Percentiles rank a stretch among this genome's conserved stretches.
phyloP scores from a whole-genome alignment of 2,113 vertebrate species.

The Noctilio leporinus region DNA sequence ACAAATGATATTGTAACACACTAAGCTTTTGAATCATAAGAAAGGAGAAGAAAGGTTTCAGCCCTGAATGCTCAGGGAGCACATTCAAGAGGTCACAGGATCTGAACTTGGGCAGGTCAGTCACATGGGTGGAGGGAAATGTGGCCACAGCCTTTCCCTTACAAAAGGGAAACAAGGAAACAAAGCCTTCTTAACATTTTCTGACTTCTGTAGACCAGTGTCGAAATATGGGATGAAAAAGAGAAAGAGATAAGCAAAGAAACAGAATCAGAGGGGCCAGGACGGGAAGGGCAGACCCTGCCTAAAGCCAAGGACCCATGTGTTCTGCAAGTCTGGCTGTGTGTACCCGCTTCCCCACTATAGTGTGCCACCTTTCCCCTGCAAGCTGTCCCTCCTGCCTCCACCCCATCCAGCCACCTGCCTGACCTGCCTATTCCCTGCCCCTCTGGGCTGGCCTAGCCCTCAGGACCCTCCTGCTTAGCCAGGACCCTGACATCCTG shows the following conservation, averaged over 20 bases:
- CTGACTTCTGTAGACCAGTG: not conserved
- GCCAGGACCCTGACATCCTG: not conserved
- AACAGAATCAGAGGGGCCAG: too few species aligned
- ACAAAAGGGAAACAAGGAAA: not conserved
- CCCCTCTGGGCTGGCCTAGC: not conserved
- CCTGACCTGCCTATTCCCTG: not conserved
- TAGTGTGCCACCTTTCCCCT: rapidly evolving
- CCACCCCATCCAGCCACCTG: not conserved
- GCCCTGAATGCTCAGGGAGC: not conserved
- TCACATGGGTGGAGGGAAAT: not conserved
- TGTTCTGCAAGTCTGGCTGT: not conserved
- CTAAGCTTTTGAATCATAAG: not conserved
- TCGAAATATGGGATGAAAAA: not conserved
- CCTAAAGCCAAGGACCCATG: not conserved
- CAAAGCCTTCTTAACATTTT: not conserved
- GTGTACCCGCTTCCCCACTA: not conserved
- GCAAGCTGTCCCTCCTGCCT: not conserved
- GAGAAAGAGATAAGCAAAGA: not conserved
- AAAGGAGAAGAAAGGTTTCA: not conserved
- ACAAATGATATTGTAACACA: not conserved
- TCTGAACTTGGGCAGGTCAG: not conserved
- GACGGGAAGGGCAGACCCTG: not conserved
- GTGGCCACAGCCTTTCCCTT: rapidly evolving
- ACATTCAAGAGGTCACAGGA: not conserved
- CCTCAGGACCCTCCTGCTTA: not conserved